A percentile compares a stretch with the other conserved stretches of the same genome.
These are phyloP conservation scores for Hylaeus anthracinus DNA, from an alignment of 1,140 invertebrate species.

Conservation along the genomic window DNA sequence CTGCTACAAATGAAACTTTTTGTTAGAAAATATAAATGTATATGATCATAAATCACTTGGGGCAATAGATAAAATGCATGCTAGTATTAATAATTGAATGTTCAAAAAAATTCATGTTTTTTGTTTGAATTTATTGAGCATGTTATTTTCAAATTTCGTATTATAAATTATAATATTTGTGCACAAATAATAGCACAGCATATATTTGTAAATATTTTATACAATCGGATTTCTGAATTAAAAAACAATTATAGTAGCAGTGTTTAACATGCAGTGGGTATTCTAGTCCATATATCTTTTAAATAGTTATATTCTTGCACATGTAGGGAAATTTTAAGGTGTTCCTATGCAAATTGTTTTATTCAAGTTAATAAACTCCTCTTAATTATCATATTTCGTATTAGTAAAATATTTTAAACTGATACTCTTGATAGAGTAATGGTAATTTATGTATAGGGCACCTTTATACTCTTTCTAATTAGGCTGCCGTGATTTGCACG, in stretches of 20 bases:
- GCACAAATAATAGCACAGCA: neutral
- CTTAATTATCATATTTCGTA: neutral
- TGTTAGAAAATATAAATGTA: conserved; percentile 9
- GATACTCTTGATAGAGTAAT: conserved; percentile 1
- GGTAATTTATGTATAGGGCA: conserved; percentile 41
- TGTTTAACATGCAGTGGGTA: conserved; percentile 65
- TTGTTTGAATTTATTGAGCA: neutral
- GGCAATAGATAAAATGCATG: conserved; percentile 18
- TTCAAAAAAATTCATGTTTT: neutral
- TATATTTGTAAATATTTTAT: conserved; percentile 47
- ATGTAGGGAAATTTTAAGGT: conserved; percentile 57
- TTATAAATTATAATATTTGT: neutral
- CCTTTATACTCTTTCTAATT: conserved; percentile 44
- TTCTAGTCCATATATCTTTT: conserved; percentile 59
- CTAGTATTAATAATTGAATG: neutral
- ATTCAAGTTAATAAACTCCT: conserved; percentile 26
- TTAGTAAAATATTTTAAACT: neutral
- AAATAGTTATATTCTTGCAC: conserved; percentile 59
- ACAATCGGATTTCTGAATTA: conserved; percentile 2
- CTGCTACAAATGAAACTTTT: conserved; percentile 62
- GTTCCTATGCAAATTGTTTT: conserved; percentile 46
- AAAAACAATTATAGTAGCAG: conserved; percentile 52
- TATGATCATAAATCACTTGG: conserved; percentile 14
- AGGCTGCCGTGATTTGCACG: conserved; percentile 67
- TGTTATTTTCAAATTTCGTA: neutral